Conservation (phyloP, 2,113 vertebrate genomes). For the Bufo bufo region DNA sequence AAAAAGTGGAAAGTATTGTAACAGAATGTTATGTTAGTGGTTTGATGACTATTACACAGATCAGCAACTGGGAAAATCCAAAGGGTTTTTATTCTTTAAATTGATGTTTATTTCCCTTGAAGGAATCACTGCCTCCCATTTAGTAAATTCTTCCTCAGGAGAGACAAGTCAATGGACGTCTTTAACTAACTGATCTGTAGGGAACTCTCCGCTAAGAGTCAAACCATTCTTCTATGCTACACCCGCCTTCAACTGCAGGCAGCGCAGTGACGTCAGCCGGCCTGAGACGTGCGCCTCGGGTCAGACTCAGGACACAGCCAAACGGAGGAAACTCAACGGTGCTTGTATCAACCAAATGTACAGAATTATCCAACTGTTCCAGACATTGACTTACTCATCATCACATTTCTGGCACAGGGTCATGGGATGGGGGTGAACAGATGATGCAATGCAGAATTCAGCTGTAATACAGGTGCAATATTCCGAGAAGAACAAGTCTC, state of each 20-base stretch:
- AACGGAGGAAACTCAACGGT: conserved; percentile 17
- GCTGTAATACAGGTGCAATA: conserved; percentile 46
- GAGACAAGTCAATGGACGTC: conserved; percentile 18
- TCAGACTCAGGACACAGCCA: conserved; percentile 41
- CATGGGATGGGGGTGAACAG: conserved; percentile 10
- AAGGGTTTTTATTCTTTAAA: conserved; percentile 16
- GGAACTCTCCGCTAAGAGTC: background rate
- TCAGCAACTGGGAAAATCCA: conserved; percentile 6
- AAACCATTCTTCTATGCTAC: background rate
- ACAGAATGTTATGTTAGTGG: background rate
- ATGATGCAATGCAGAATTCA: conserved; percentile 41
- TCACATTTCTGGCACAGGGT: conserved; percentile 8
- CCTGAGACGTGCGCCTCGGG: background rate
- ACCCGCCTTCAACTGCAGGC: conserved; percentile 1
- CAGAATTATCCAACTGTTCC: conserved; percentile 8
- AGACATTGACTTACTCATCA: background rate
- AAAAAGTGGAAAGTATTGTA: conserved; percentile 17
- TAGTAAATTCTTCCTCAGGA: conserved; percentile 36
- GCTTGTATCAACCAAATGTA: conserved; percentile 41
- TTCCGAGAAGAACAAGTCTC: conserved; percentile 35
- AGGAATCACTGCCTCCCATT: conserved; percentile 36
- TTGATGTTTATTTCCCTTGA: background rate
- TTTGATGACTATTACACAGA: background rate
- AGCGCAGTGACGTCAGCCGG: background rate
- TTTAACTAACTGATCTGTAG: background rate